Conservation (phyloP, 2,797 vertebrate genomes). For the Leucoraja ocellata region DNA sequence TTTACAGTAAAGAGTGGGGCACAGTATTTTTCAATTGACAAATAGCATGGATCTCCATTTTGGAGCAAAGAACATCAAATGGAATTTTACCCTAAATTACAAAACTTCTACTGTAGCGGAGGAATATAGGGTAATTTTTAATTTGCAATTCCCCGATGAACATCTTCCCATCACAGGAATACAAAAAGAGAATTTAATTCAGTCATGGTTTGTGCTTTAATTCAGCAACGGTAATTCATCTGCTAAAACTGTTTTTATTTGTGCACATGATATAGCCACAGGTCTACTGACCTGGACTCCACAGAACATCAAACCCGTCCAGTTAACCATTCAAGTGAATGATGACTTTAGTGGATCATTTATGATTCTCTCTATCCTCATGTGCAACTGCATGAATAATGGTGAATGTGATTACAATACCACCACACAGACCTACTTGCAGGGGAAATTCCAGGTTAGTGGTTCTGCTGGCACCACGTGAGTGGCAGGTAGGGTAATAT, state of each 20-base stretch:
- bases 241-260: not conserved
- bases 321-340: constrained; percentile 60
- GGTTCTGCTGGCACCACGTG: not conserved
- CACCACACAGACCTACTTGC: constrained; percentile 55
- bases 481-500: not conserved
- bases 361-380: constrained; percentile 57
- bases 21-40: not conserved
- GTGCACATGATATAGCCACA: constrained; percentile 45
- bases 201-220: not conserved
- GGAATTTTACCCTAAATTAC: not conserved
- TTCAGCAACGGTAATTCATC: not conserved
- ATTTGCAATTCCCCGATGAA: too few relatives aligned
- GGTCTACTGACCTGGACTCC: constrained; percentile 63
- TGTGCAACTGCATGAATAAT: constrained; percentile 70
- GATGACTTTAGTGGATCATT: constrained; percentile 59
- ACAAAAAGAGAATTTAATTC: not conserved
- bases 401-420: constrained; percentile 64
- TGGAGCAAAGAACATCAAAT: not conserved
- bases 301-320: constrained; percentile 51
- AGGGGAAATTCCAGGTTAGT: constrained; percentile 68
- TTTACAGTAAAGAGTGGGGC: not conserved
- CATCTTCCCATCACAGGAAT: not conserved
- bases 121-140: not conserved
- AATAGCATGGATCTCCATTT: not conserved
- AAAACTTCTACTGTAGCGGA: not conserved